Percentiles rank a stretch among this genome's conserved stretches.
phyloP scores from a whole-genome alignment of 2,797 vertebrate species.

The Coluber constrictor region DNA sequence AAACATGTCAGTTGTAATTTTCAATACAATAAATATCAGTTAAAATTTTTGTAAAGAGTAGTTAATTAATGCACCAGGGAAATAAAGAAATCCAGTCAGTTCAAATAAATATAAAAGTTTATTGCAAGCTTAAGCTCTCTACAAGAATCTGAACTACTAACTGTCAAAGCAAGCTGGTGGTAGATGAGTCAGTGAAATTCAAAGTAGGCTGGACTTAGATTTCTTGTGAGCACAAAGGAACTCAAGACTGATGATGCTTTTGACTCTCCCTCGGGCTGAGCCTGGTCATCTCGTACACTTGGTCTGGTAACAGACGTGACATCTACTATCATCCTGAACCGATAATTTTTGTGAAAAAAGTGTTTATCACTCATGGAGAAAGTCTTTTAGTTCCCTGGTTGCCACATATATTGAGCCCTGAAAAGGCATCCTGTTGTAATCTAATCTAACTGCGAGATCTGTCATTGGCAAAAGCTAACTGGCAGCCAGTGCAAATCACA shows the following conservation, averaged over 20 bases:
- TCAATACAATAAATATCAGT: neutral
- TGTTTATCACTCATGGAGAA: neutral
- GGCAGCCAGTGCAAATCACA: neutral
- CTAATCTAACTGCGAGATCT: neutral
- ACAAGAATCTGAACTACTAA: neutral
- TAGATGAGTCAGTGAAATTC: neutral
- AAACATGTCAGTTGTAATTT: neutral
- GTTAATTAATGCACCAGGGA: neutral
- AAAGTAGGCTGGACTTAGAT: neutral
- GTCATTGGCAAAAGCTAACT: neutral
- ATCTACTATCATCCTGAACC: neutral
- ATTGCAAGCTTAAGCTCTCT: neutral
- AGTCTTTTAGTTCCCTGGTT: neutral
- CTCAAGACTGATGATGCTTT: neutral
- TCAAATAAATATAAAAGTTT: neutral
- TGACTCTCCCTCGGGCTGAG: neutral
- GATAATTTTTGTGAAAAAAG: neutral
- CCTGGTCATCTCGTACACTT: neutral
- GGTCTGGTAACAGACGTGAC: too few species aligned
- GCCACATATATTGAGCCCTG: neutral
- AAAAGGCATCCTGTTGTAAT: neutral
- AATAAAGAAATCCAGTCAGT: neutral
- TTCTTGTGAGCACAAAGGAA: neutral
- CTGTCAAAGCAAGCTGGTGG: neutral
- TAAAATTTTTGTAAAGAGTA: neutral